phyloP scores from a whole-genome alignment of 2,113 vertebrate species.

The Brachypodius melanocephalos region DNA sequence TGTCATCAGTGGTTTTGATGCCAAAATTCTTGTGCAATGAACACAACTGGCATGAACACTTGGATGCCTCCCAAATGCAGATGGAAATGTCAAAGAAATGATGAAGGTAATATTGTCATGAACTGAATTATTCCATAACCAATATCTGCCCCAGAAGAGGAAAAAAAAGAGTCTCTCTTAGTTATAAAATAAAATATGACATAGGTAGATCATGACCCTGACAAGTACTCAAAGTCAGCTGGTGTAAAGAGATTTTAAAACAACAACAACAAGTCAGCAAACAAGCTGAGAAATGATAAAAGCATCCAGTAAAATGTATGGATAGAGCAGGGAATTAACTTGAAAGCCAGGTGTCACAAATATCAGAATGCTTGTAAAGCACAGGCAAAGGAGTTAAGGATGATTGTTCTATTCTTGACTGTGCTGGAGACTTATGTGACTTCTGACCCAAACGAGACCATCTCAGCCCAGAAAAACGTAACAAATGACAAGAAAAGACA shows the following conservation, averaged over 20 bases:
- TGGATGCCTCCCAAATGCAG: constrained; percentile 64
- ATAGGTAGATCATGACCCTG: constrained; percentile 27
- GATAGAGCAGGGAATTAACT: neutral
- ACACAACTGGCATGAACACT: constrained; percentile 62
- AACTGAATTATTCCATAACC: constrained; percentile 51
- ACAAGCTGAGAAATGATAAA: neutral
- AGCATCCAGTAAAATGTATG: neutral
- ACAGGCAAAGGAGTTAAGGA: neutral
- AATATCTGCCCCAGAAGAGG: constrained; percentile 35
- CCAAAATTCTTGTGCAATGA: constrained; percentile 67
- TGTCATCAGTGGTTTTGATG: constrained; percentile 58
- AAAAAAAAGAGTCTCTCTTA: neutral
- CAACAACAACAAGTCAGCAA: neutral
- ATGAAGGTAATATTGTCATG: constrained; percentile 64
- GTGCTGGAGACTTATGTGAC: neutral
- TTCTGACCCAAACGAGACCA: neutral
- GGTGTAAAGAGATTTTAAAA: constrained; percentile 24
- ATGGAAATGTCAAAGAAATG: constrained; percentile 68
- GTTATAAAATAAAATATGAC: constrained; percentile 19
- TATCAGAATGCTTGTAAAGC: neutral
- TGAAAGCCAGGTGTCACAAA: constrained; percentile 1
- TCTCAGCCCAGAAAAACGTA: neutral
- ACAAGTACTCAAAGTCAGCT: constrained; percentile 29
- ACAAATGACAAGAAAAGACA: neutral
- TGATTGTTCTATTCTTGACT: neutral